phyloP scores from a whole-genome alignment of 2,888 invertebrate species.

The Automeris io region DNA sequence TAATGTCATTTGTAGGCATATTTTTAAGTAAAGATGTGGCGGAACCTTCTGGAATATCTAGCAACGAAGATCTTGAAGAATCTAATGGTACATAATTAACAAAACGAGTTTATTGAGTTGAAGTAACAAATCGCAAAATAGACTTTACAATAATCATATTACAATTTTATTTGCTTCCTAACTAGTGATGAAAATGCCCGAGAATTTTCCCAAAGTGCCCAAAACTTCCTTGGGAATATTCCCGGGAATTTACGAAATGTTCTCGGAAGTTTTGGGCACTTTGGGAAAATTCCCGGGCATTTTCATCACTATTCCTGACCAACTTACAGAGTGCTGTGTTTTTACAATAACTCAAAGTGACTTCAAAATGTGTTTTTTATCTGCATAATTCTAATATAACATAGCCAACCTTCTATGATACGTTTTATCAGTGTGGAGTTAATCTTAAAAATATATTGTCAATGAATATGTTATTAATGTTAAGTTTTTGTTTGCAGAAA shows the following conservation, averaged over 20 bases:
- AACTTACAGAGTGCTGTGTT: constrained; percentile 7
- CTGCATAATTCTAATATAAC: not conserved
- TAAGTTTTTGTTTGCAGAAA: constrained; percentile 33
- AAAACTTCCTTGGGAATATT: no score
- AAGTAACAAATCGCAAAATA: not conserved
- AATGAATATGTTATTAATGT: not conserved
- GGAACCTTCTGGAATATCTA: constrained; percentile 21
- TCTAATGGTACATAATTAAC: constrained; percentile 28
- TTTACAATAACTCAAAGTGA: not conserved
- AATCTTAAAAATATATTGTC: not conserved
- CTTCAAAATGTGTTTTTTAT: constrained; percentile 6
- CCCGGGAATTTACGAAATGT: no score
- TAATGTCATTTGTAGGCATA: constrained; percentile 28
- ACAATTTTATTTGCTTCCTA: no score
- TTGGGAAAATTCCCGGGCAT: no score
- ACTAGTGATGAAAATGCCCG: no score
- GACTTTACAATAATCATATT: not conserved
- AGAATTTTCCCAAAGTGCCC: no score
- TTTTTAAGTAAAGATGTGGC: constrained; percentile 23
- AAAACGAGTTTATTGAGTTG: not conserved
- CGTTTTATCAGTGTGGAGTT: constrained; percentile 1
- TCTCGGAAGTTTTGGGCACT: no score
- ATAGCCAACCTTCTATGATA: not conserved
- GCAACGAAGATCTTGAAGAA: constrained; percentile 20
- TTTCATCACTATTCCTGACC: constrained; percentile 4